Percentiles rank a stretch among this genome's conserved stretches.
Conservation (phyloP, 1,140 invertebrate species). For the Caerostris extrusa region DNA sequence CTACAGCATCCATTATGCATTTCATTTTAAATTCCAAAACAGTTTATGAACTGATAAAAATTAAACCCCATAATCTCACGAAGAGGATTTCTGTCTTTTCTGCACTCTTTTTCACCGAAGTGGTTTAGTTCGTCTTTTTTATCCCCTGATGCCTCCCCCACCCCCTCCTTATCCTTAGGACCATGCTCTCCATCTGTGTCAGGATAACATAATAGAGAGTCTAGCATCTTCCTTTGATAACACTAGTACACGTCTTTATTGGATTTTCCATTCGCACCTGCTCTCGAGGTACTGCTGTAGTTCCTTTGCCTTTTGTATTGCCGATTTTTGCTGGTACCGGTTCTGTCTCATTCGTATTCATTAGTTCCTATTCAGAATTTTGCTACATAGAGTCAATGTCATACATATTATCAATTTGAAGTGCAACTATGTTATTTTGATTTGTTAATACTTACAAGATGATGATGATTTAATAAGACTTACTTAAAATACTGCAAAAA, state of each 20-base stretch:
- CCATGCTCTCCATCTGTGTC: background rate
- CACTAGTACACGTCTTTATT: background rate
- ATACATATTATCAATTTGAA: too few species aligned
- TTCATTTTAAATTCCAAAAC: too few species aligned
- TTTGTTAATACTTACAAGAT: too few species aligned
- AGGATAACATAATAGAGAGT: background rate
- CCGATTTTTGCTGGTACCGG: background rate
- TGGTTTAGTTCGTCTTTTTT: background rate
- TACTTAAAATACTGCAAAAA: too few species aligned
- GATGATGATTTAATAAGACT: too few species aligned
- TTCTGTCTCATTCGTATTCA: background rate
- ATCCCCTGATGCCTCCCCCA: too few species aligned
- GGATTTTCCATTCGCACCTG: conserved; percentile 36
- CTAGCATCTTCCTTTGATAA: conserved; percentile 7
- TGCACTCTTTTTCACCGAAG: background rate
- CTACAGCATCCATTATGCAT: too few species aligned
- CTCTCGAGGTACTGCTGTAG: background rate
- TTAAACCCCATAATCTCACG: background rate
- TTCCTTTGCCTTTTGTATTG: background rate
- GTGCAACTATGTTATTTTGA: too few species aligned
- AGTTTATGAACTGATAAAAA: too few species aligned
- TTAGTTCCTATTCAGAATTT: background rate
- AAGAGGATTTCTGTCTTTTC: background rate
- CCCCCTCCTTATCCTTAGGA: background rate
- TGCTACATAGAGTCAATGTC: too few species aligned